Percentiles rank a stretch among this genome's conserved stretches.
phyloP scores from a whole-genome alignment of 2,113 vertebrate genomes.

The Mirounga angustirostris region DNA sequence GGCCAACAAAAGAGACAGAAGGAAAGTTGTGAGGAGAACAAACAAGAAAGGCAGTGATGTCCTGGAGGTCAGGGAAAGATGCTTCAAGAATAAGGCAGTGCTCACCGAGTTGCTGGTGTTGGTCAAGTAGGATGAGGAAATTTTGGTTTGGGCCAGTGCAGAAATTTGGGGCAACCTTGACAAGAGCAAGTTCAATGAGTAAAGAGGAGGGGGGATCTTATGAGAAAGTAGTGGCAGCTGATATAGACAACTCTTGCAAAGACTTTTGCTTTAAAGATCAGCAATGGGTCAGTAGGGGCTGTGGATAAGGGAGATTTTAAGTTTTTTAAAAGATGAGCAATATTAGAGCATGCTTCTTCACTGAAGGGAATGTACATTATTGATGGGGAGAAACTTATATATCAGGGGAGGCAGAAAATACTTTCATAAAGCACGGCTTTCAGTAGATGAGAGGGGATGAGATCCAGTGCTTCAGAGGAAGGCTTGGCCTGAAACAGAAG shows the following conservation, averaged over 20 bases:
- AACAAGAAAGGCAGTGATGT: not conserved
- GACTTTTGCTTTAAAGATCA: not conserved
- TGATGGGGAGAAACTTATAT: not conserved
- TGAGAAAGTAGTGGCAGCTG: not conserved
- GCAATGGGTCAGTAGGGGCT: not conserved
- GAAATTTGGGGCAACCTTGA: not conserved
- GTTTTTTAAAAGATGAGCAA: not conserved
- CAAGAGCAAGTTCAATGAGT: not conserved
- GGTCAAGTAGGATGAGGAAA: not conserved
- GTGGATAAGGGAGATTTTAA: not conserved
- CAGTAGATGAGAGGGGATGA: not conserved
- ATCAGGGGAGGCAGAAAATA: not conserved
- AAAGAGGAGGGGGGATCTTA: not conserved
- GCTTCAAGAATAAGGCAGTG: not conserved
- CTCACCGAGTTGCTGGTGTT: not conserved
- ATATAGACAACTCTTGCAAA: not conserved
- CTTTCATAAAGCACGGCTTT: not conserved
- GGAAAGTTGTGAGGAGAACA: not conserved
- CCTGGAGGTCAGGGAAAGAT: not conserved
- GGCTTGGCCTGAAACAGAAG: not conserved
- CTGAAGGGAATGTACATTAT: not conserved
- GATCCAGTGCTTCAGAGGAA: not conserved
- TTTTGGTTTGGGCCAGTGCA: not conserved
- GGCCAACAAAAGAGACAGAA: not conserved
- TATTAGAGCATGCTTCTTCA: not conserved